Evolutionary conservation across 2,797 vertebrate genomes (phyloP).

Genomic region (Chelmon rostratus): DNA sequence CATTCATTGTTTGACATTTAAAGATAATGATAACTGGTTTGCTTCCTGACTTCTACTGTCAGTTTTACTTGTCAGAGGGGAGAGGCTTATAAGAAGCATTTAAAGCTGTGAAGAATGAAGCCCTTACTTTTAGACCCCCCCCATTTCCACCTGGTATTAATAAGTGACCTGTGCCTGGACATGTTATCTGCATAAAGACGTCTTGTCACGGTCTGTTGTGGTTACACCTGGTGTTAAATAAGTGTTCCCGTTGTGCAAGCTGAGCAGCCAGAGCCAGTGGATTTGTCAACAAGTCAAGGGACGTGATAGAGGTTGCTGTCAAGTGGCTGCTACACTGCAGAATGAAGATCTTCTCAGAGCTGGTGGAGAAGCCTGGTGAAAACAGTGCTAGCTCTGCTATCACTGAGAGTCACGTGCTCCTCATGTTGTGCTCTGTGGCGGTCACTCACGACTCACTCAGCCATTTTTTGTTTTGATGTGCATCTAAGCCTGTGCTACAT

Average conservation of each 20-base stretch:
- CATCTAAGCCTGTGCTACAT: not conserved
- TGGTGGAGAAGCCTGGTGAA: not conserved
- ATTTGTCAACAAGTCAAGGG: not conserved
- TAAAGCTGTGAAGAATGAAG: not conserved
- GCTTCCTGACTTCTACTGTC: not conserved
- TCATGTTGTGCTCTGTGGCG: not conserved
- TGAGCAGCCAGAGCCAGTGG: not conserved
- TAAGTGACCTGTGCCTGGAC: not conserved
- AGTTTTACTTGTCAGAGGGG: not conserved
- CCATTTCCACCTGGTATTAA: not conserved
- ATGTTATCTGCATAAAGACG: not conserved
- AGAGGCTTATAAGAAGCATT: not conserved
- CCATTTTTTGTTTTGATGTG: not conserved
- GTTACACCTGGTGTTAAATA: not conserved
- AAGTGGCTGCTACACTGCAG: too few species aligned
- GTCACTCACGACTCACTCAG: not conserved
- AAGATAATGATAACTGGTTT: not conserved
- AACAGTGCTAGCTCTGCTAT: not conserved
- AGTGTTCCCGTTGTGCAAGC: not conserved
- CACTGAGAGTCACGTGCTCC: not conserved
- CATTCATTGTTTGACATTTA: slow-evolving; percentile 5
- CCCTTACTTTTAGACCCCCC: not conserved
- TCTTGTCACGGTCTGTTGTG: not conserved
- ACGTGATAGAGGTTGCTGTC: not conserved
- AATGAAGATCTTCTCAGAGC: not conserved